Conservation (phyloP, 2,797 vertebrate genomes). For the Pagetopsis macropterus region DNA sequence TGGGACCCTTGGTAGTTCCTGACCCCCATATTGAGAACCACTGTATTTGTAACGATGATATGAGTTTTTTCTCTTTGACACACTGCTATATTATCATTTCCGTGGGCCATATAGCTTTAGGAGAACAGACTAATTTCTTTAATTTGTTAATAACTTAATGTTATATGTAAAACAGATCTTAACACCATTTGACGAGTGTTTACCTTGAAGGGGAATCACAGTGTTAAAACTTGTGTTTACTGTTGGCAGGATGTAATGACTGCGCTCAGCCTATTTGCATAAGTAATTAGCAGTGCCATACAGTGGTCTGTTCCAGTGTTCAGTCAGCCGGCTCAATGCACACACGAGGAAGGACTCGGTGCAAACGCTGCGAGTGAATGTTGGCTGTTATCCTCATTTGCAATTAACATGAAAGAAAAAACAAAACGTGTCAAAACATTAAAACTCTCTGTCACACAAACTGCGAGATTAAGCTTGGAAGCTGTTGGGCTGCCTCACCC, state of each 20-base stretch:
- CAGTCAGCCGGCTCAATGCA: conserved; percentile 39
- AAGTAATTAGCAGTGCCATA: conserved; percentile 59
- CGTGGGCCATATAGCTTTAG: neutral
- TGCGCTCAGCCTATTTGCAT: conserved; percentile 59
- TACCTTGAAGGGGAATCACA: neutral
- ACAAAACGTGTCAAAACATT: conserved; percentile 17
- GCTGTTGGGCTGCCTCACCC: conserved; percentile 1
- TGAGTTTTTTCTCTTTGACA: too few relatives aligned
- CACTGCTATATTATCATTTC: too few relatives aligned
- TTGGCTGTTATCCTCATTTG: conserved; percentile 10
- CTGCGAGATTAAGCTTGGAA: neutral
- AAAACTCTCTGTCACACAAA: conserved; percentile 10
- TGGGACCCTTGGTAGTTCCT: too few relatives aligned
- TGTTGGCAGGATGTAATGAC: conserved; percentile 59
- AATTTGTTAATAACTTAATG: neutral
- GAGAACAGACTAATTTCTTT: neutral
- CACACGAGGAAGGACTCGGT: conserved; percentile 22
- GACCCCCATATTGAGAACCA: too few relatives aligned
- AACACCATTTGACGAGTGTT: conserved; percentile 10
- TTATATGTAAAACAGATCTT: neutral
- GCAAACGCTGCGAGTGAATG: conserved; percentile 15
- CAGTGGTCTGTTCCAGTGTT: conserved; percentile 45
- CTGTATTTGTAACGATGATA: too few relatives aligned
- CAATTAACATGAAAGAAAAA: conserved; percentile 12
- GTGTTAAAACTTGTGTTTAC: conserved; percentile 12